Base-by-base conservation (phyloP, 2,888 invertebrate species). In the Parapristionchus giblindavisi region DNA sequence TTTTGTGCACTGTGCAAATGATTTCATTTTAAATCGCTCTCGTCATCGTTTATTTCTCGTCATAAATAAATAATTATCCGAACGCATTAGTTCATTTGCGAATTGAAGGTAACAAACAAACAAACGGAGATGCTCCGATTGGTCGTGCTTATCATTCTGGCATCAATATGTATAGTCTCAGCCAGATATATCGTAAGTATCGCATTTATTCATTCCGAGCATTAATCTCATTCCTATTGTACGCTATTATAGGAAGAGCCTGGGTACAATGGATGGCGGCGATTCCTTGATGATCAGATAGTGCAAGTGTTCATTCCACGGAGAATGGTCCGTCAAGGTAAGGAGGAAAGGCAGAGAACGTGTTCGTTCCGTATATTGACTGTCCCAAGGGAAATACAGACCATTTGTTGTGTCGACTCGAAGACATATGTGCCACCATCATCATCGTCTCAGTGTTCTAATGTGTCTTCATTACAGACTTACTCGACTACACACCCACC, bases 401-500 rank as follows among this genome's bases (percentile, higher is more conserved):
- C 43, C 17, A 14, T 17, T 17, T 14, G 43, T 17, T 43, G 43
- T 8, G 43, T 17, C 17, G 8, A 14, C 43, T 8, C 8, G 43
- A 43, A 17, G 17, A 43, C 43, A 43, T n/a, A 48, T 48, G 14
- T 14, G 48, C 14, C 48, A 48, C 21, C n/a, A 8, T 38, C 40
- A 29, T n/a, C 14, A 38, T 43, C 43, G 11, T 43, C 21, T 24
- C 32, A n/a, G 36, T 48, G 29, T 36, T 11, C 61, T n/a, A 5
- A 38, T 61, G 27, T 27, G 21, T 38, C 52, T 52, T 3, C n/a
- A 38, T 32, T 38, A 40, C 63, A 65, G 63, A 65, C 43, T 27
- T 77, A 17, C 75, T 74, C 60, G 80, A 78, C 65, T 80, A 80
- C 61, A 79, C 78, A 36, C 80, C 79, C 11, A 79, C 77, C 17